Evolutionary conservation across 1,140 invertebrate genomes (phyloP).

Genomic region (Sinella curviseta): DNA sequence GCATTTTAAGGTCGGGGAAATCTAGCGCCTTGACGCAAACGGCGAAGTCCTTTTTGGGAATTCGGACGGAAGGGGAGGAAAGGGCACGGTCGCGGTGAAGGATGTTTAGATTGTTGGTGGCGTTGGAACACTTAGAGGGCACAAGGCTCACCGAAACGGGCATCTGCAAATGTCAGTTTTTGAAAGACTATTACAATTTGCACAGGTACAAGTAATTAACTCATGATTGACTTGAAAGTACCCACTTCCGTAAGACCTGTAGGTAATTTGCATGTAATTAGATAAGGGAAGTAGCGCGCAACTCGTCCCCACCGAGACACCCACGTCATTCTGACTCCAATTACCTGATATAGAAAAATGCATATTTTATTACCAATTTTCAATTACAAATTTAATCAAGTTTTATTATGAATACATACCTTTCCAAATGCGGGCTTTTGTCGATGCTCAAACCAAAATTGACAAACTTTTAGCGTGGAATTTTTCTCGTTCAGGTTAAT

Average conservation of each 20-base stretch:
- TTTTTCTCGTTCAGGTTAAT: neutral
- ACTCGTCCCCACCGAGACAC: neutral
- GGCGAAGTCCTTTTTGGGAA: slow-evolving; percentile 56
- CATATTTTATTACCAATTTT: too few relatives aligned
- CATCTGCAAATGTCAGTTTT: too few relatives aligned
- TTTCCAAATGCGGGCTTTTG: neutral
- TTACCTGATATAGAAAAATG: too few relatives aligned
- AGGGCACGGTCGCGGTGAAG: neutral
- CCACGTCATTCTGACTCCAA: neutral
- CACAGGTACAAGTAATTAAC: too few relatives aligned
- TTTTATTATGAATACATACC: too few relatives aligned
- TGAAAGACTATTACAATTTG: too few relatives aligned
- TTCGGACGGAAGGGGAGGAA: slow-evolving; percentile 48
- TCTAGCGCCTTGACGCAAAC: slow-evolving; percentile 63
- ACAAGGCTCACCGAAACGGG: slow-evolving; percentile 32
- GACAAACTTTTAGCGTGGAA: neutral
- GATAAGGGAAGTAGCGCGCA: neutral
- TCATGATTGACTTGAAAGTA: too few relatives aligned
- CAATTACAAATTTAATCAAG: too few relatives aligned
- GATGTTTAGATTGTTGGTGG: slow-evolving; percentile 34
- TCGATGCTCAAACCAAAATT: neutral
- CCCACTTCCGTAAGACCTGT: too few relatives aligned
- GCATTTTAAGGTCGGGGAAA: slow-evolving; percentile 58
- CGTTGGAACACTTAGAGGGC: slow-evolving; percentile 14
- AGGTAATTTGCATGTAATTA: neutral